Evolutionary conservation across 2,797 vertebrate genomes (phyloP), one percentile per base, ranked within the genome.

Genomic region (Myiotriccus ornatus): DNA sequence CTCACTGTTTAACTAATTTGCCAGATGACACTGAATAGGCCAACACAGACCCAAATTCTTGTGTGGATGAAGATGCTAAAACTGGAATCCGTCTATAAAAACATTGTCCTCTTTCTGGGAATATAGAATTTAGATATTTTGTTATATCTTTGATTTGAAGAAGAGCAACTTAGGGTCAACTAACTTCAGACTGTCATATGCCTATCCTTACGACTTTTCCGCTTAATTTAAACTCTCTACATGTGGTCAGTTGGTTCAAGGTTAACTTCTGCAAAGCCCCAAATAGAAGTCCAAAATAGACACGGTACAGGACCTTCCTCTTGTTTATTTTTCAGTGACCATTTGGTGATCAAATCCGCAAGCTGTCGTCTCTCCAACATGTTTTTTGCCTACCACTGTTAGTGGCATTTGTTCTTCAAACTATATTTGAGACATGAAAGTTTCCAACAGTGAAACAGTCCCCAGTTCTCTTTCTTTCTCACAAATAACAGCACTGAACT

Each of bases 361-460:
- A 65, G 59, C 91, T 96, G 93, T 95, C n/a, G 9, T 49, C 70
- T 69, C 82, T 84, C 70, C 4, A 2, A 64, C 23, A 12, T 37
- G 50, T 20, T 44, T 94, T 93, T 59, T 57, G 67, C 88, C 94
- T 94, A 94, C 90, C 77, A 90, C 93, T 87, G 91, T 90, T 94
- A 94, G 74, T 14, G 9, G 70, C 91, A 95, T 95, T 95, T 95
- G 80, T 84, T 89, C 80, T 93, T 46, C 77, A 87, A 91, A 76
- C 77, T 49, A 14, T 35, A 63, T 63, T 84, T 81, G 28, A 76
- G 87, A 88, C 79, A 27, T 30, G 21, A 89, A 96, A 88, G 80
- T 93, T 91, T 86, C 77, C 90, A 63, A 39, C 59, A 87, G 71
- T 8, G 41, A 92, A 82, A 56, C 37, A 49, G 30, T 62, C 74